A percentile compares a stretch with the other conserved stretches of the same genome.
phyloP scores from a whole-genome alignment of 2,888 invertebrate genomes.

The Macaria notata region DNA sequence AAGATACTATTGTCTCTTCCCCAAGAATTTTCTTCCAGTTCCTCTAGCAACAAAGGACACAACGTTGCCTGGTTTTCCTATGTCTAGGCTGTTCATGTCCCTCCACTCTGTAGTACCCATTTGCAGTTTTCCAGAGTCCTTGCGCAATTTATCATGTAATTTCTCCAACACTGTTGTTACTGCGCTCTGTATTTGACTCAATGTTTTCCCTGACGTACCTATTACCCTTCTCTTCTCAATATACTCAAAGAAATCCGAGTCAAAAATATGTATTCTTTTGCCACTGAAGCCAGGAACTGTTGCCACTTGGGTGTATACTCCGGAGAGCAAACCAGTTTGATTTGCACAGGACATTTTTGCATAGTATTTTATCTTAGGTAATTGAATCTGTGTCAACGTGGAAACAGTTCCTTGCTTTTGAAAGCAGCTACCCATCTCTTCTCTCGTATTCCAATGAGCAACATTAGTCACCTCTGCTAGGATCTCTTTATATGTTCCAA shows the following conservation, averaged over 20 bases:
- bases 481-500: slow-evolving; percentile 2
- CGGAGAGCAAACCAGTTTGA: slow-evolving; percentile 25
- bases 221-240: slow-evolving; percentile 8
- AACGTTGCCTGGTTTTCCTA: no score
- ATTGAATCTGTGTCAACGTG: no score
- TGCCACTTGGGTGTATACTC: slow-evolving; percentile 31
- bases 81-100: neutral
- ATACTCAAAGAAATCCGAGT: slow-evolving; percentile 15
- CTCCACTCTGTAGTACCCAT: slow-evolving; percentile 13
- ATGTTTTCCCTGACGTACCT: slow-evolving; percentile 1
- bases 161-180: slow-evolving; percentile 8
- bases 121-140: slow-evolving; percentile 3
- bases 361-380: neutral
- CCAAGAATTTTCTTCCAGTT: no score
- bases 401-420: neutral
- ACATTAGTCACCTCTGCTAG: neutral
- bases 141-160: slow-evolving; percentile 1
- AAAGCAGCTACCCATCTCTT: neutral
- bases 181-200: slow-evolving; percentile 4
- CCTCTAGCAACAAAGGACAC: no score
- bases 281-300: slow-evolving; percentile 25
- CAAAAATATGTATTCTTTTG: slow-evolving; percentile 10
- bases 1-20: no score
- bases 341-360: slow-evolving; percentile 33
- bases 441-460: neutral